Base-by-base conservation (phyloP, 2,113 vertebrate genomes). In the Oophaga pumilio region DNA sequence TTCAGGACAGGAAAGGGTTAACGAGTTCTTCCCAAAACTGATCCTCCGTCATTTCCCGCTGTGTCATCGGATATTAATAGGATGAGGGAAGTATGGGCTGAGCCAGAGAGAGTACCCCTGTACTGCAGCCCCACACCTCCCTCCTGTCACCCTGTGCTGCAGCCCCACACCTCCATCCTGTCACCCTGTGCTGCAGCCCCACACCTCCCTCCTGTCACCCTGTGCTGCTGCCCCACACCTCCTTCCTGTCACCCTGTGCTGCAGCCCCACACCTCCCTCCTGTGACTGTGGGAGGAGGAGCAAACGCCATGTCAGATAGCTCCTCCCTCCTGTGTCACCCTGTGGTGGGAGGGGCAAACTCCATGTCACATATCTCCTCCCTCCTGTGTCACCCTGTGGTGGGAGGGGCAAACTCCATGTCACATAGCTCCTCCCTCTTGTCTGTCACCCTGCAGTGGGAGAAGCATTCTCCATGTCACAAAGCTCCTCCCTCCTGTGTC, bases 11-110 rank as follows among this genome's bases (percentile, higher is more conserved):
- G 49, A 86, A 86, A 43, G 85, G 49, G 85, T 86, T 86, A 86
- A 86, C 17, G 6, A 24, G 43, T 68, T 49, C 73, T 78, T 52
- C 43, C 60, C 85, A 62, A 59, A 62, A 49, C 74, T 12, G 69
- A 22, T 57, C 22, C 13, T 53, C 82, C 85, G 33, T 66, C 74
- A 68, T 62, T 86, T 78, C 85, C 85, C 49, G 57, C 74, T 86
- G 85, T 86, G 85, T 86, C 85, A 86, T 77, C 28, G 57, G 74
- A 78, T 78, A 86, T 86, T 77, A 86, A 86, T 86, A 86, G 85
- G 85, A 86, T 52, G 13, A 50, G 49, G 60, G 85, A 86, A 86
- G 85, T 76, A 53, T n/a, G n/a, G 74, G 85, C 73, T 13, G 59
- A 33, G 26, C 20, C 80, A 82, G 10, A 24, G 20, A 17, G 18